Percentiles rank a stretch among this genome's conserved stretches.
Conservation (phyloP, 2,797 vertebrate genomes). For the Gymnodraco acuticeps region DNA sequence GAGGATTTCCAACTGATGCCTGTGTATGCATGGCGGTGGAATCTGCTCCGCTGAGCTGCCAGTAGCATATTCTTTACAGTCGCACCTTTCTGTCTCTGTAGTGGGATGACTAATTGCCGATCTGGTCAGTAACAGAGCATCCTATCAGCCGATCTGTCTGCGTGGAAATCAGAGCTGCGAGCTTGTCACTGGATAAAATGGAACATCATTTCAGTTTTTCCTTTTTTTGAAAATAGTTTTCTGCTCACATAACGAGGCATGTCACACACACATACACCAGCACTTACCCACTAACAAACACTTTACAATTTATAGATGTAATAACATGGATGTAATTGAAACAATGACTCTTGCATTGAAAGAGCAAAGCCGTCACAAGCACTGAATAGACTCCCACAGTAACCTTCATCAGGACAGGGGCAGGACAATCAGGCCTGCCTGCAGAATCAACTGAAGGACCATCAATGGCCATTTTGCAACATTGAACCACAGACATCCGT, state of each 20-base stretch:
- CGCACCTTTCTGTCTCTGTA: constrained; percentile 68
- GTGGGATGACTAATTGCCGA: constrained; percentile 82
- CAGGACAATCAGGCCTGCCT: constrained; percentile 37
- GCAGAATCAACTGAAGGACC: constrained; percentile 41
- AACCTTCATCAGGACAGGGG: constrained; percentile 38
- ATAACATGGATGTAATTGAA: constrained; percentile 76
- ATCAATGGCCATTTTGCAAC: constrained; percentile 55
- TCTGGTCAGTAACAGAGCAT: constrained; percentile 68
- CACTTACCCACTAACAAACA: constrained; percentile 15
- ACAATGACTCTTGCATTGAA: constrained; percentile 70
- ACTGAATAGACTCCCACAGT: constrained; percentile 41
- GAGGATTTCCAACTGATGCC: constrained; percentile 84
- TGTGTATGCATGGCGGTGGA: constrained; percentile 63
- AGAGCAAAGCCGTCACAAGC: constrained; percentile 41
- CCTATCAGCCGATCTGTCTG: constrained; percentile 56
- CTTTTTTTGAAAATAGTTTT: constrained; percentile 47
- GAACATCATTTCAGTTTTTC: constrained; percentile 49
- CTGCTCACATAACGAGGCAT: constrained; percentile 22
- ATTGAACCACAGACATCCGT: constrained; percentile 43
- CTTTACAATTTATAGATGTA: constrained; percentile 73
- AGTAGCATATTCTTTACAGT: constrained; percentile 75
- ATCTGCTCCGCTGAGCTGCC: constrained; percentile 75
- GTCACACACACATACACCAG: constrained; percentile 26
- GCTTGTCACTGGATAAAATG: constrained; percentile 58
- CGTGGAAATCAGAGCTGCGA: constrained; percentile 36